phyloP scores from a whole-genome alignment of 53 echinoderm and acorn worm species.

The Luidia sarsii region DNA sequence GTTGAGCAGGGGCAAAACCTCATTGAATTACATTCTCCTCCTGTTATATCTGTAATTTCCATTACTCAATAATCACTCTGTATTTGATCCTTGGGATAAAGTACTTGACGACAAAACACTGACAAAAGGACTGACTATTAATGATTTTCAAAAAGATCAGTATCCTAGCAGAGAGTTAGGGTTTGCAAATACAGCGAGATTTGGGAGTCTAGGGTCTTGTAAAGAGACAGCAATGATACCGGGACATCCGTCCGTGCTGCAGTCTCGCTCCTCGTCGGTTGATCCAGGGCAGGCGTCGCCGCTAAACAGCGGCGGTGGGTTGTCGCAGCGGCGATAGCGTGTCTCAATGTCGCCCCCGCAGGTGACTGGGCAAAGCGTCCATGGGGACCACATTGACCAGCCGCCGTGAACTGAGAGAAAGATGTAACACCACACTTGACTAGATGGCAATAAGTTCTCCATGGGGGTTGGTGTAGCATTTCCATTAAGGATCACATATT shows the following conservation, averaged over 20 bases:
- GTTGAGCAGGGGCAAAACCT: too few species aligned
- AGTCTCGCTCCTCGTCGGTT: conserved; percentile 72
- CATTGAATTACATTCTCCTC: too few species aligned
- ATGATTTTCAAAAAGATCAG: not conserved
- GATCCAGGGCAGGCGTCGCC: conserved; percentile 67
- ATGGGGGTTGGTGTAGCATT: too few species aligned
- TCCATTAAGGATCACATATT: too few species aligned
- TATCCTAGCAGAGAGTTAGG: not conserved
- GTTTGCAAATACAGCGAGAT: not conserved
- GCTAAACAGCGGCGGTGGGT: conserved; percentile 78
- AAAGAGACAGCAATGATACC: conserved; percentile 35
- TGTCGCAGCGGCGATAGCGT: conserved; percentile 60
- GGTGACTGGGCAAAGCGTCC: conserved; percentile 75
- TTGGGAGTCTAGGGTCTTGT: not conserved
- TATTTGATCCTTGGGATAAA: too few species aligned
- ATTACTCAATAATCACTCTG: too few species aligned
- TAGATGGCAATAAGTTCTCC: too few species aligned
- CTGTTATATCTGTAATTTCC: too few species aligned
- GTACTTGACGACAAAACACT: too few species aligned
- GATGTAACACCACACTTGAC: too few species aligned
- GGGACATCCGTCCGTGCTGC: conserved; percentile 79
- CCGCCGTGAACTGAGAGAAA: conserved; percentile 89
- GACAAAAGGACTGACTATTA: not conserved
- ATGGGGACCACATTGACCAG: conserved; percentile 60
- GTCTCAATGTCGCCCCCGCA: conserved; percentile 75